Percentiles rank a stretch among this genome's conserved stretches.
These are phyloP conservation scores for Metaphire vulgaris DNA, from an alignment of 1,140 invertebrate genomes.

Conservation along the genomic window DNA sequence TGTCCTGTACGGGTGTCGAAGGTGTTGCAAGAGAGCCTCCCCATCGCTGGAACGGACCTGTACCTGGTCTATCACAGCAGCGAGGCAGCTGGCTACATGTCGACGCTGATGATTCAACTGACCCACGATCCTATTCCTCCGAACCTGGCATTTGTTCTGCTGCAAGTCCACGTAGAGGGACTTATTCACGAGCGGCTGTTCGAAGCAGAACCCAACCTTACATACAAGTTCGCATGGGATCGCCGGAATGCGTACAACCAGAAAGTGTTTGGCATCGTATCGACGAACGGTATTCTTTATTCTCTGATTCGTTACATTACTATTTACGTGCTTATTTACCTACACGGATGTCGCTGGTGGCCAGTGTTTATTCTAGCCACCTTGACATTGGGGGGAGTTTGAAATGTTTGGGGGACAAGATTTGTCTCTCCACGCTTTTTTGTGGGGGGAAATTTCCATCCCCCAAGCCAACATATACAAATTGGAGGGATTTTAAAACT, in stretches of 20 bases:
- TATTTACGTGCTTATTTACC: too few relatives aligned
- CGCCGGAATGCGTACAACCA: conserved; percentile 94
- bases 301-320: background rate
- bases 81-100: conserved; percentile 82
- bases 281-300: conserved; percentile 46
- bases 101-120: conserved; percentile 81
- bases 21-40: conserved; percentile 89
- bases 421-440: too few relatives aligned
- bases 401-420: too few relatives aligned
- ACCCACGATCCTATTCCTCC: conserved; percentile 71
- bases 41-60: conserved; percentile 82
- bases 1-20: too few relatives aligned
- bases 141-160: conserved; percentile 74
- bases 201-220: conserved; percentile 88
- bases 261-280: conserved; percentile 67
- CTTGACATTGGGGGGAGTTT: too few relatives aligned
- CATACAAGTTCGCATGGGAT: conserved; percentile 93
- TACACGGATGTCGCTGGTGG: too few relatives aligned
- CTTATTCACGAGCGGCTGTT: conserved; percentile 82
- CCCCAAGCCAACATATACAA: too few relatives aligned
- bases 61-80: conserved; percentile 88
- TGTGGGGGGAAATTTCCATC: too few relatives aligned
- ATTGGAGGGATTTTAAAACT: too few relatives aligned
- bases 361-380: too few relatives aligned
- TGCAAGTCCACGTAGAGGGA: conserved; percentile 82